phyloP scores from a whole-genome alignment of 2,797 vertebrate genomes.

The Miichthys miiuy region DNA sequence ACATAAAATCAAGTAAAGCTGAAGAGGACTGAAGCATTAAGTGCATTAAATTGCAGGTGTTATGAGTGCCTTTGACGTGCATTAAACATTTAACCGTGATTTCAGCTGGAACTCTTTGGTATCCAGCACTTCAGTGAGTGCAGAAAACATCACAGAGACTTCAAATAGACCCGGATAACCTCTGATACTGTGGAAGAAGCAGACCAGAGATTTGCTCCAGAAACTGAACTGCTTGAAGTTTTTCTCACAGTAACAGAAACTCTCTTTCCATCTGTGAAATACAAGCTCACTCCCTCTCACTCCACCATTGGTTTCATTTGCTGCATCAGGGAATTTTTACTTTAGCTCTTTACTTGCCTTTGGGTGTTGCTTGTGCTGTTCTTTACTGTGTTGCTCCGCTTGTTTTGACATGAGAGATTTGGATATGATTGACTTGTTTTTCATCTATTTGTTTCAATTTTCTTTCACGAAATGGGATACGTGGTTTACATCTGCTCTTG shows the following conservation, averaged over 20 bases:
- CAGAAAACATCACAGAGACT: conserved; percentile 52
- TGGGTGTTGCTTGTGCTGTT: not conserved
- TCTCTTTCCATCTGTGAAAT: conserved; percentile 18
- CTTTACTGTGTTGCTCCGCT: not conserved
- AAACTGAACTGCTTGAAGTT: conserved; percentile 48
- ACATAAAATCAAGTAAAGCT: conserved; percentile 12
- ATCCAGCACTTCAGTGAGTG: conserved; percentile 26
- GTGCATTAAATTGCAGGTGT: conserved; percentile 16
- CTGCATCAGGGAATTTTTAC: conserved; percentile 14
- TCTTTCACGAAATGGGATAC: not conserved
- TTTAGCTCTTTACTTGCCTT: not conserved
- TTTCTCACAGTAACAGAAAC: conserved; percentile 28
- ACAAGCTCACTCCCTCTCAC: conserved; percentile 26
- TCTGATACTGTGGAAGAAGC: conserved; percentile 41
- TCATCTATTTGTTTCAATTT: not conserved
- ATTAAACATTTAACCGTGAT: conserved; percentile 46
- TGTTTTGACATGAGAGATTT: not conserved
- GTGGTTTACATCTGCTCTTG: not conserved
- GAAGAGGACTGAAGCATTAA: conserved; percentile 23
- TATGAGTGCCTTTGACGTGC: conserved; percentile 33
- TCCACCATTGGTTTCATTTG: conserved; percentile 8
- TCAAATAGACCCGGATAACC: conserved; percentile 55
- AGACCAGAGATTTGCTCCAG: conserved; percentile 29
- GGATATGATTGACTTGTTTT: not conserved
- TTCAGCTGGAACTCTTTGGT: conserved; percentile 36